A percentile compares a stretch with the other conserved stretches of the same genome.
phyloP scores from a whole-genome alignment of 1,140 invertebrate genomes.

The Leptinotarsa lineolata region DNA sequence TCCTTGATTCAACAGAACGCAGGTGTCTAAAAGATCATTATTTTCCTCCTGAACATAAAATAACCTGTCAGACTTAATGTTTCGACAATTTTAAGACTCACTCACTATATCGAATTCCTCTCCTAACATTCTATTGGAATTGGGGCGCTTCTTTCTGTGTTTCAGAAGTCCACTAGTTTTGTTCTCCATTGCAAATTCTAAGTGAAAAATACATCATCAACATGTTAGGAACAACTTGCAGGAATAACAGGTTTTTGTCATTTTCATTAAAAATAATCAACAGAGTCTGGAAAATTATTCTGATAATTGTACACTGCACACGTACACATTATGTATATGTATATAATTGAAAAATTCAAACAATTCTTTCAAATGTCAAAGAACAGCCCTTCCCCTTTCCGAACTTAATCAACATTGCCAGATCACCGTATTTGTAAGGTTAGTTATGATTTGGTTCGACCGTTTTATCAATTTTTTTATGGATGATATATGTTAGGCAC shows the following conservation, averaged over 20 bases:
- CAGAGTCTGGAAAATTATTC: neutral
- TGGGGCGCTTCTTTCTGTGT: constrained; percentile 12
- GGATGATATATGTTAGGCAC: too few species aligned
- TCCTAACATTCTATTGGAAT: constrained; percentile 12
- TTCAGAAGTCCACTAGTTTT: constrained; percentile 24
- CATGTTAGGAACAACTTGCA: constrained; percentile 6
- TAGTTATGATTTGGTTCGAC: too few species aligned
- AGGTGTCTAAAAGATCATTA: constrained; percentile 35
- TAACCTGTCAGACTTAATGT: neutral
- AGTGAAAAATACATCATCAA: constrained; percentile 29
- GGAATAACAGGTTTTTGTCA: neutral
- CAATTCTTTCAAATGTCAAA: neutral
- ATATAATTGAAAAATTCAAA: neutral
- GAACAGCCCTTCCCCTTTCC: neutral
- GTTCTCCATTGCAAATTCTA: constrained; percentile 26
- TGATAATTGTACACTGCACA: neutral
- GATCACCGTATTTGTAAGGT: too few species aligned
- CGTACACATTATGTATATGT: neutral
- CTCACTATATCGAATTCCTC: constrained; percentile 20
- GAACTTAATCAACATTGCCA: too few species aligned
- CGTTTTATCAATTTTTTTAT: too few species aligned
- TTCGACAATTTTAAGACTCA: neutral
- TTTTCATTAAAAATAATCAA: neutral
- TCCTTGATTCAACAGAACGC: constrained; percentile 32
- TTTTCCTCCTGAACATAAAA: constrained; percentile 31